Percentiles rank a stretch among this genome's conserved stretches.
These are phyloP conservation scores for Zonitis immaculata DNA, from an alignment of 2,888 invertebrate genomes.

Conservation along the genomic window DNA sequence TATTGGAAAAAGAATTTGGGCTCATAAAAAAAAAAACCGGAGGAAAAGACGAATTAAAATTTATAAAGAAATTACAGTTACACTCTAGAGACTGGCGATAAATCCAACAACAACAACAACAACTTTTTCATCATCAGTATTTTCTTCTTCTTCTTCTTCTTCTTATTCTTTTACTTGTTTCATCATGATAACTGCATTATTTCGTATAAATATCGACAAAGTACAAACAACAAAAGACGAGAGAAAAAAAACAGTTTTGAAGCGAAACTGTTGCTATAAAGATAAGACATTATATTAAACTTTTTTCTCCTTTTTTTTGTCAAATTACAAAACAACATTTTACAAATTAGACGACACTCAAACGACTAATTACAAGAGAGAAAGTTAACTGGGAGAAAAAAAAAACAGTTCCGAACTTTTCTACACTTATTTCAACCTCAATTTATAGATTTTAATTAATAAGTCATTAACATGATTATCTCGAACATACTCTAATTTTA, in stretches of 20 bases:
- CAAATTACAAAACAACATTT: too few species aligned
- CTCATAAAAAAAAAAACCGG: too few species aligned
- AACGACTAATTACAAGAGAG: background rate
- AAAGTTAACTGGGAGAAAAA: too few species aligned
- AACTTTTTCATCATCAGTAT: too few species aligned
- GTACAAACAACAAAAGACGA: background rate
- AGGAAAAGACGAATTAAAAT: too few species aligned
- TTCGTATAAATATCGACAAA: too few species aligned
- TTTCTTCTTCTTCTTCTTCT: background rate
- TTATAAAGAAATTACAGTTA: background rate
- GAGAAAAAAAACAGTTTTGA: background rate
- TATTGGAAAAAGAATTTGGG: too few species aligned
- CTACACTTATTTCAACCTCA: background rate
- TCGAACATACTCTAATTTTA: background rate
- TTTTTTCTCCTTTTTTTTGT: background rate
- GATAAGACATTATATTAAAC: too few species aligned
- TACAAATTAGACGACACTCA: constrained; percentile 2
- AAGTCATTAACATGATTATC: background rate
- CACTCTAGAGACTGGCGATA: background rate
- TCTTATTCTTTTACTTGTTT: background rate
- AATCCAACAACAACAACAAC: too few species aligned
- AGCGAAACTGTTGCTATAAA: background rate
- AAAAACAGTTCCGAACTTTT: too few species aligned
- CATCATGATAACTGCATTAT: background rate
- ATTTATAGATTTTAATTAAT: background rate